Conservation (phyloP, 2,113 vertebrate genomes). For the Phalacrocorax aristotelis region DNA sequence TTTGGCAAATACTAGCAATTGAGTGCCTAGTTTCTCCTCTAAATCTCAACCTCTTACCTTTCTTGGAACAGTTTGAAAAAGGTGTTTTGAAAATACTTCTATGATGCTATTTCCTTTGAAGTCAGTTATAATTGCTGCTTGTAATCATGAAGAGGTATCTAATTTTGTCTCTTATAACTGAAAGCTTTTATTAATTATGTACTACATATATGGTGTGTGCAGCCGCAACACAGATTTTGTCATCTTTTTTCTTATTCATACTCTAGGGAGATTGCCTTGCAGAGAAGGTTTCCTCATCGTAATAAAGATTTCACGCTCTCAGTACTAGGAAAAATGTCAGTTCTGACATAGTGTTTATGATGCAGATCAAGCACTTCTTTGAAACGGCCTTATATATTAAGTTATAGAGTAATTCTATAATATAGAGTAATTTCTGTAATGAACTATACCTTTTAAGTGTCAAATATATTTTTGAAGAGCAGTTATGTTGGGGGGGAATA, state of each 20-base stretch:
- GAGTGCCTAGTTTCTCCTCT: background rate
- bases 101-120: background rate
- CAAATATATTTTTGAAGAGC: background rate
- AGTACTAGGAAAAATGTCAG: background rate
- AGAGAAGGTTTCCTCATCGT: background rate
- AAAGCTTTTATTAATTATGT: conserved; percentile 12
- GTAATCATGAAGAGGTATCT: background rate
- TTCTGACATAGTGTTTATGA: background rate
- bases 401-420: background rate
- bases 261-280: background rate
- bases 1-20: background rate
- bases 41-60: background rate
- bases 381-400: background rate
- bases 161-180: background rate
- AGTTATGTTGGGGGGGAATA: background rate
- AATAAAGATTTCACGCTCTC: background rate
- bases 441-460: background rate
- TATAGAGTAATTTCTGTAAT: background rate
- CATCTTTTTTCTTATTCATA: background rate
- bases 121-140: background rate
- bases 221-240: background rate
- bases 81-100: background rate
- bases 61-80: background rate
- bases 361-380: background rate
- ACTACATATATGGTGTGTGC: background rate